A percentile compares a stretch with the other conserved stretches of the same genome.
Evolutionary conservation across 2,113 vertebrate genomes (phyloP).

Genomic region (Psettodes erumei): DNA sequence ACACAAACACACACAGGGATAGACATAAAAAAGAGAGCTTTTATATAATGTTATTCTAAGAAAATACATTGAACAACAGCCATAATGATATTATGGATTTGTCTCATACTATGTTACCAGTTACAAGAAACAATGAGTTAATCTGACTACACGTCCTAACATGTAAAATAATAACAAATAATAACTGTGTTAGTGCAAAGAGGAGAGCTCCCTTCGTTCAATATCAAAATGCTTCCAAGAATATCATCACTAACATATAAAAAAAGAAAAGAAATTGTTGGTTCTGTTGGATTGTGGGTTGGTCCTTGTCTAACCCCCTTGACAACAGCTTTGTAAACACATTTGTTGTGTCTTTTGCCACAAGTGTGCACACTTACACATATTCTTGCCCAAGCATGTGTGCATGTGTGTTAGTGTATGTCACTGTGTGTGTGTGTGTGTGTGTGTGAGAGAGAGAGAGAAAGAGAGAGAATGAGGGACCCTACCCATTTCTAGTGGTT

Average conservation of each 20-base stretch:
- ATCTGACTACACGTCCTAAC: too few species aligned
- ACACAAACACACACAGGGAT: not conserved
- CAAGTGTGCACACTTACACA: slow-evolving; percentile 7
- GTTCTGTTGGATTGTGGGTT: not conserved
- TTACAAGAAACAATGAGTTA: too few species aligned
- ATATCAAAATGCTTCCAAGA: too few species aligned
- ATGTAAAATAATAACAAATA: too few species aligned
- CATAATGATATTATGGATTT: not conserved
- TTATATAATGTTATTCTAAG: not conserved
- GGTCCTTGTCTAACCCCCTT: not conserved
- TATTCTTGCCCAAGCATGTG: not conserved
- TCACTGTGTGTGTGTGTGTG: not conserved
- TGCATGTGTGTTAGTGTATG: not conserved
- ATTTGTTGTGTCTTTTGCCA: not conserved
- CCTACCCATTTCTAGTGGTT: slow-evolving; percentile 95
- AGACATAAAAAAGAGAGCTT: not conserved
- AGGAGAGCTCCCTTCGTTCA: too few species aligned
- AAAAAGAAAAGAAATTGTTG: not conserved
- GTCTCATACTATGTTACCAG: too few species aligned
- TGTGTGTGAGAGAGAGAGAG: not conserved
- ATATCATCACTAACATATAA: too few species aligned
- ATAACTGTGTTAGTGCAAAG: too few species aligned
- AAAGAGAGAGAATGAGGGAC: not conserved
- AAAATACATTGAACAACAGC: not conserved
- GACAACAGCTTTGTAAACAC: not conserved